These are phyloP conservation scores for Gymnoscopelus microlampas DNA, from an alignment of 2,797 vertebrate genomes.

Conservation along the genomic window DNA sequence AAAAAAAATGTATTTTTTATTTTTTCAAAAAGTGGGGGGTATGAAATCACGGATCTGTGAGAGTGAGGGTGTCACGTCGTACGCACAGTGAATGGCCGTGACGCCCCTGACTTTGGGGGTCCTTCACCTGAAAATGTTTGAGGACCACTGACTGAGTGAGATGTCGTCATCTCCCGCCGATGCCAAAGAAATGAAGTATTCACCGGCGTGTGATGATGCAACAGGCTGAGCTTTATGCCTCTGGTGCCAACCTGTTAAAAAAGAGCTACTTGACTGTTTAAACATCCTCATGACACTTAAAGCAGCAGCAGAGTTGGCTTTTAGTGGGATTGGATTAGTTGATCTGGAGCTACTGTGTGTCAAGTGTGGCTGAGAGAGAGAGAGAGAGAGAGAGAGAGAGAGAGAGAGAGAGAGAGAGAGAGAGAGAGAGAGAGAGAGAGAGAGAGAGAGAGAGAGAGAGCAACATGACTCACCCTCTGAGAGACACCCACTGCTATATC, in stretches of 20 bases:
- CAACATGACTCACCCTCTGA: constrained; percentile 72
- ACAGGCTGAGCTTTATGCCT: background rate
- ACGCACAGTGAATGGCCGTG: no score
- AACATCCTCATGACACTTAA: constrained; percentile 23
- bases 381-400: constrained; percentile 49
- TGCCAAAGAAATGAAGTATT: background rate
- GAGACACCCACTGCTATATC: constrained; percentile 53
- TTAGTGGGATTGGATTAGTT: constrained; percentile 42
- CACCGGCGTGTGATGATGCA: background rate
- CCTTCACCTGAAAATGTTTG: no score
- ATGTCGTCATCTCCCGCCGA: background rate
- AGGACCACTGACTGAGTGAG: background rate
- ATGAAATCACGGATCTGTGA: no score
- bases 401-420: constrained; percentile 6
- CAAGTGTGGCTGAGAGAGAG: constrained; percentile 10
- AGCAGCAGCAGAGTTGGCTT: constrained; percentile 32
- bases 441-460: constrained; percentile 47
- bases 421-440: background rate
- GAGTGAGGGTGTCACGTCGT: no score
- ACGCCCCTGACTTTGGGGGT: no score
- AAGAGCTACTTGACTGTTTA: constrained; percentile 4
- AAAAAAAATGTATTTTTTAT: no score
- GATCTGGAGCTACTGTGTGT: constrained; percentile 50
- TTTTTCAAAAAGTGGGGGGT: no score
- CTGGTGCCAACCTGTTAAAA: background rate